phyloP scores from a whole-genome alignment of 1,140 invertebrate genomes.

The Mya arenaria region DNA sequence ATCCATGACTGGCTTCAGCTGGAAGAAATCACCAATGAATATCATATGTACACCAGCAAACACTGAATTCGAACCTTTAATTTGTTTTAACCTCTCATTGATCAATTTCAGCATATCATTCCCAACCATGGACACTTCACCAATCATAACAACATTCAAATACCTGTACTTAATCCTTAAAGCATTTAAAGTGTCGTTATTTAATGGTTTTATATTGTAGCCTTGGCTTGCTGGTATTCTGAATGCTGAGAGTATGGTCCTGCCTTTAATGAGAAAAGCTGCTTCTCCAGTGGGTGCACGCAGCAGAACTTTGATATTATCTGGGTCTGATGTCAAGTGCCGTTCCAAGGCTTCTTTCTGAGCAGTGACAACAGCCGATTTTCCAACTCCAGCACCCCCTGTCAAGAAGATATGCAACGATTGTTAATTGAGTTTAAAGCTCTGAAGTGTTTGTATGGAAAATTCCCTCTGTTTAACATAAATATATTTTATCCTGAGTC shows the following conservation, averaged over 20 bases:
- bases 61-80: slow-evolving; percentile 26
- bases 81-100: slow-evolving; percentile 52
- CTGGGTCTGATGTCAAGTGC: slow-evolving; percentile 1
- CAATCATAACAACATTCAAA: slow-evolving; percentile 59
- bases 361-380: slow-evolving; percentile 1
- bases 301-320: slow-evolving; percentile 29
- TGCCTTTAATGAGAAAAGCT: not conserved
- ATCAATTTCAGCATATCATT: slow-evolving; percentile 61
- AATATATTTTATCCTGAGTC: not conserved
- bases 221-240: slow-evolving; percentile 16
- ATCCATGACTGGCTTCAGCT: slow-evolving; percentile 65
- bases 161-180: slow-evolving; percentile 39
- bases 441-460: not conserved
- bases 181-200: slow-evolving; percentile 19
- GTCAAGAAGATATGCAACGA: not conserved
- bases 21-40: slow-evolving; percentile 62
- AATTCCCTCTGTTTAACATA: slow-evolving; percentile 1
- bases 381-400: slow-evolving; percentile 5
- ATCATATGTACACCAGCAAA: slow-evolving; percentile 64
- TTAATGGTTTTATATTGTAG: not conserved
- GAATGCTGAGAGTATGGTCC: slow-evolving; percentile 16
- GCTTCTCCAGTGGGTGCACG: slow-evolving; percentile 26
- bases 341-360: not conserved
- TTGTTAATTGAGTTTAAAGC: slow-evolving; percentile 1
- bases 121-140: slow-evolving; percentile 67